These are phyloP conservation scores for Amblyopsis rosae DNA, from an alignment of 2,113 vertebrate species.

Conservation along the genomic window DNA sequence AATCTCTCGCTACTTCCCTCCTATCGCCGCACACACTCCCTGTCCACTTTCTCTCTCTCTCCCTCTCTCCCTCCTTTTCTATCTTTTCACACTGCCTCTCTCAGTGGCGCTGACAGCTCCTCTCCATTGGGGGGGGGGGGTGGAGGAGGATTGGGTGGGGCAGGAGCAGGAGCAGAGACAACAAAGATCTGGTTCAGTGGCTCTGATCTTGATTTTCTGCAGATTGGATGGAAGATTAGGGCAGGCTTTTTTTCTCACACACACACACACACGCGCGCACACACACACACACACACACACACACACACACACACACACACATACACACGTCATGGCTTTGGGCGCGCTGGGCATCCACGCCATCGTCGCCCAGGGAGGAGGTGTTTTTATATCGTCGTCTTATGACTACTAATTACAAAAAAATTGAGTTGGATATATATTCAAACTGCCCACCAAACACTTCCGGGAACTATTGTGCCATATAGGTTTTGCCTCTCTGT, in stretches of 20 bases:
- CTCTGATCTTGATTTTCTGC: slow-evolving; percentile 74
- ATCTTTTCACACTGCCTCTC: not conserved
- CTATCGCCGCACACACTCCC: slow-evolving; percentile 40
- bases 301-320: slow-evolving; percentile 54
- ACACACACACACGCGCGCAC: slow-evolving; percentile 54
- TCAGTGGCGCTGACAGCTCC: slow-evolving; percentile 53
- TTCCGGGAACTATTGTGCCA: too few relatives aligned
- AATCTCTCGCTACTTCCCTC: slow-evolving; percentile 30
- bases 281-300: slow-evolving; percentile 53
- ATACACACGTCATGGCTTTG: slow-evolving; percentile 50
- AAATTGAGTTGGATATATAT: too few relatives aligned
- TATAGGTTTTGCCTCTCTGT: too few relatives aligned
- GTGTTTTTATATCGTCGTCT: too few relatives aligned
- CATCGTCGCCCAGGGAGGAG: too few relatives aligned
- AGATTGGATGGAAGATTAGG: slow-evolving; percentile 74
- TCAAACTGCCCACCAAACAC: too few relatives aligned
- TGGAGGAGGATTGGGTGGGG: slow-evolving; percentile 57
- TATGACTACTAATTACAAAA: too few relatives aligned
- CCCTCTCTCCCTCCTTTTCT: slow-evolving; percentile 25
- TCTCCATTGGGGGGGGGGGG: slow-evolving; percentile 62
- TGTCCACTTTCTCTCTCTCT: not conserved
- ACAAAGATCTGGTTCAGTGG: slow-evolving; percentile 74
- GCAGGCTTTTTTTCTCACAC: slow-evolving; percentile 62
- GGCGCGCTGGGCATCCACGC: not conserved
- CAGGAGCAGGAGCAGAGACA: slow-evolving; percentile 65